Evolutionary conservation across 2,888 invertebrate genomes (phyloP).

Genomic region (Plemyria rubiginata): DNA sequence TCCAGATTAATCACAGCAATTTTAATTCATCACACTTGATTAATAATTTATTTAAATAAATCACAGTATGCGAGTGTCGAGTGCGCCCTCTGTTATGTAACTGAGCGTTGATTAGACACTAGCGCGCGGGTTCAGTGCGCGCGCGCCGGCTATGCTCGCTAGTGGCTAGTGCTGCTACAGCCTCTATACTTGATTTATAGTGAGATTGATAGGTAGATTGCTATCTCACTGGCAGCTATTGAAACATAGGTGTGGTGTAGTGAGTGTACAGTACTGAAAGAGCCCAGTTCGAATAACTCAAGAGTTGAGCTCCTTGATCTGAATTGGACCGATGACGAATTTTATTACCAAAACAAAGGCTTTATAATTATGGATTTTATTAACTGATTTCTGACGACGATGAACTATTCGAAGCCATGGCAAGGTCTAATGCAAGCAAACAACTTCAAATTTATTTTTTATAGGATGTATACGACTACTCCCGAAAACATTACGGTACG

Average conservation of each 20-base stretch:
- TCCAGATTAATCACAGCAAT: conserved; percentile 16
- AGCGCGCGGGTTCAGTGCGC: conserved; percentile 11
- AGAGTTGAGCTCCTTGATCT: conserved; percentile 8
- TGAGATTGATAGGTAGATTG: conserved; percentile 9
- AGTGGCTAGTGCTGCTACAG: conserved; percentile 22
- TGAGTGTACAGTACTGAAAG: conserved; percentile 6
- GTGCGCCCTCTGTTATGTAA: conserved; percentile 61
- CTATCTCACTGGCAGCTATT: conserved; percentile 17
- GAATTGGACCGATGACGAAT: not conserved
- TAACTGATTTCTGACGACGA: too few relatives aligned
- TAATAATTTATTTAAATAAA: conserved; percentile 10
- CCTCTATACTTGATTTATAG: conserved; percentile 8
- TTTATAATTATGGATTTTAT: too few relatives aligned
- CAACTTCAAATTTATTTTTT: too few relatives aligned
- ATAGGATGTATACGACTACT: too few relatives aligned
- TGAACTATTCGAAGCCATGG: too few relatives aligned
- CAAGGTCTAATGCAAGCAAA: too few relatives aligned
- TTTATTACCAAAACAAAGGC: too few relatives aligned
- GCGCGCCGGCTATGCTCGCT: conserved; percentile 1
- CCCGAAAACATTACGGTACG: too few relatives aligned
- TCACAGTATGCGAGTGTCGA: conserved; percentile 45
- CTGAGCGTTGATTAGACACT: conserved; percentile 41
- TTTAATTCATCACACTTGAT: conserved; percentile 10
- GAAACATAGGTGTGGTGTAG: conserved; percentile 1
- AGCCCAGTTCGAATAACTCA: conserved; percentile 1